Base-by-base conservation (phyloP, 2,797 vertebrate species). In the Pelochelys cantorii region DNA sequence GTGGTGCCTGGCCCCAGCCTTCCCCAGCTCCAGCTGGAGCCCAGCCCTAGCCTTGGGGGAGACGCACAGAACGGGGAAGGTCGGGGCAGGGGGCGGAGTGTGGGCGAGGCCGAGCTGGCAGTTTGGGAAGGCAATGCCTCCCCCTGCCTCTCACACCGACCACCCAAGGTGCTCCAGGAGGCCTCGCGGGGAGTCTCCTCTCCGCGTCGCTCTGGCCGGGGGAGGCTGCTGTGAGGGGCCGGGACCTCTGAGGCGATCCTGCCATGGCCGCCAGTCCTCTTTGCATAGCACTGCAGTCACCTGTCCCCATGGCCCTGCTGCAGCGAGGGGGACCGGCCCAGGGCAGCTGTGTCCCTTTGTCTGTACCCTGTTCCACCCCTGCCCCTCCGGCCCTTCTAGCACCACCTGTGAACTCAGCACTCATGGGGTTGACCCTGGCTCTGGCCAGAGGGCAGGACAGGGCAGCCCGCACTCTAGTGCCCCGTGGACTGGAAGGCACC, bases 241-340 rank as follows among this genome's bases (percentile, higher is more conserved):
- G 17, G 65, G 65, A 11, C n/a, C 65, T 22, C 17, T 3, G 15
- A n/a, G 31, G 31, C n/a, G n/a, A 34, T 71, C 18, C 65, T 20
- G n/a, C 10, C 10, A 22, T 20, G 4, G n/a, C n/a, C 20, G n/a
- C 65, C n/a, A n/a, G 3, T 71, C n/a, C 20, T 42, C 27, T 9
- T 11, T 31, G 48, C 27, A 27, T 8, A 79, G 56, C 15, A 15
- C 55, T 37, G 81, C 0, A 4, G 55, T 84, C 20, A 11, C 31
- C 4, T 62, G 65, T 8, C n/a, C 65, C n/a, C 2, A 5, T n/a
- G 5, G 4, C 31, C 0, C 0, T 9, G 31, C 53, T 1, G 34
- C 23, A 1, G 1, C 34, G 5, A 74, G 42, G 5, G 52, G 2
- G 78, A 87, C 56, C 5, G 18, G 11, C 18, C 65, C n/a, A 34